Percentiles rank a stretch among this genome's conserved stretches.
Evolutionary conservation across 2,797 vertebrate genomes (phyloP).

Genomic region (Phylloscopus collybita): DNA sequence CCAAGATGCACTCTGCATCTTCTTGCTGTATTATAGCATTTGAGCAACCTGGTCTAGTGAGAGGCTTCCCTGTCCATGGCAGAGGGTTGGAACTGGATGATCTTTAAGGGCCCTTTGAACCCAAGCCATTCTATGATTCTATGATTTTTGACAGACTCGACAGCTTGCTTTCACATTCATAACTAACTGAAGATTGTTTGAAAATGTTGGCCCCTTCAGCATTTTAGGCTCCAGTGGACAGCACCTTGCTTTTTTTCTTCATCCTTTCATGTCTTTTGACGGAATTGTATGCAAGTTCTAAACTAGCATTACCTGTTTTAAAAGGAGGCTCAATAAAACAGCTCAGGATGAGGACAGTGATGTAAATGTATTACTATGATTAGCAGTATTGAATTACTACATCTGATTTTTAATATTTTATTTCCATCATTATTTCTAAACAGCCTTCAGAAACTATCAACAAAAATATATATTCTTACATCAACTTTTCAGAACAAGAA

Average conservation of each 20-base stretch:
- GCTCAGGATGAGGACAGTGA: not conserved
- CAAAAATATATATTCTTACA: not conserved
- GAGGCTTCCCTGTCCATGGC: not conserved
- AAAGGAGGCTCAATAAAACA: not conserved
- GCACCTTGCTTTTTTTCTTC: not conserved
- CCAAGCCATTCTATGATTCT: not conserved
- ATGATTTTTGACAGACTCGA: not conserved
- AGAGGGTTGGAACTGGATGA: not conserved
- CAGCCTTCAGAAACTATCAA: not conserved
- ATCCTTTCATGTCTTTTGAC: not conserved
- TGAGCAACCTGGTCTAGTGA: not conserved
- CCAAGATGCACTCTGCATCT: not conserved
- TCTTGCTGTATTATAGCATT: accelerated
- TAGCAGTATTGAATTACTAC: not conserved
- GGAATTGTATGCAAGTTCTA: not conserved
- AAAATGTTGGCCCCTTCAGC: not conserved
- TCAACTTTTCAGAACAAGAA: not conserved
- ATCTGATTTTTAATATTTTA: constrained; percentile 7
- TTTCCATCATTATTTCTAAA: not conserved
- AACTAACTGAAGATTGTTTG: not conserved
- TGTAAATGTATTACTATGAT: not conserved
- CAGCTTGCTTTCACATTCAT: not conserved
- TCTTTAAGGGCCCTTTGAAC: not conserved
- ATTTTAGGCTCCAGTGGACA: not conserved
- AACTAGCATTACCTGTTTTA: not conserved